Percentiles rank a stretch among this genome's conserved stretches.
phyloP scores from a whole-genome alignment of 2,888 invertebrate genomes.

The Brenthis hecate region DNA sequence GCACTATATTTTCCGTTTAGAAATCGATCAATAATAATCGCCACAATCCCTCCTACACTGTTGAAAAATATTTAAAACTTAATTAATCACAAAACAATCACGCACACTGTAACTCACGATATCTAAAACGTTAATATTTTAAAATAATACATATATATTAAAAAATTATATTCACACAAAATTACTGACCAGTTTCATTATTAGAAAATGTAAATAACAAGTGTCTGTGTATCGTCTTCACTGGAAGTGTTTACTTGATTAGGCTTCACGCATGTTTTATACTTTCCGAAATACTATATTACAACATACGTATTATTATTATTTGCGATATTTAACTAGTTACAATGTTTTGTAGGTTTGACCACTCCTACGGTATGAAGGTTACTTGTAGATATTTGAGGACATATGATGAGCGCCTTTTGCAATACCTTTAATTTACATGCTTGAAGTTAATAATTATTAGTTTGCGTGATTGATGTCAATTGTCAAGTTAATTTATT shows the following conservation, averaged over 20 bases:
- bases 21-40: no score
- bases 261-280: constrained; percentile 64
- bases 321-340: constrained; percentile 60
- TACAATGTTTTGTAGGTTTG: constrained; percentile 66
- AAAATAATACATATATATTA: constrained; percentile 8
- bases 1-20: no score
- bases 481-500: not conserved
- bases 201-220: constrained; percentile 47
- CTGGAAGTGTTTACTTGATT: constrained; percentile 57
- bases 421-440: constrained; percentile 59
- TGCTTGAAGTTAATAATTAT: constrained; percentile 18
- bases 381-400: constrained; percentile 58
- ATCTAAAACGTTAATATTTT: not conserved
- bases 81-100: no score
- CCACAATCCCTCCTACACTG: no score
- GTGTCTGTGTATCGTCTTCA: constrained; percentile 43
- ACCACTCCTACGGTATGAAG: constrained; percentile 62
- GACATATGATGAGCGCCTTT: constrained; percentile 62
- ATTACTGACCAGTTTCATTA: constrained; percentile 67
- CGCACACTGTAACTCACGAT: no score
- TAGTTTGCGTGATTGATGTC: constrained; percentile 9
- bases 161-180: constrained; percentile 27
- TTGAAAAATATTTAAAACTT: no score
- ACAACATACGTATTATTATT: constrained; percentile 57
- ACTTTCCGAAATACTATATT: constrained; percentile 66